Percentiles rank a stretch among this genome's conserved stretches.
Evolutionary conservation across 2,113 vertebrate genomes (phyloP).

Genomic region (Pongo abelii): DNA sequence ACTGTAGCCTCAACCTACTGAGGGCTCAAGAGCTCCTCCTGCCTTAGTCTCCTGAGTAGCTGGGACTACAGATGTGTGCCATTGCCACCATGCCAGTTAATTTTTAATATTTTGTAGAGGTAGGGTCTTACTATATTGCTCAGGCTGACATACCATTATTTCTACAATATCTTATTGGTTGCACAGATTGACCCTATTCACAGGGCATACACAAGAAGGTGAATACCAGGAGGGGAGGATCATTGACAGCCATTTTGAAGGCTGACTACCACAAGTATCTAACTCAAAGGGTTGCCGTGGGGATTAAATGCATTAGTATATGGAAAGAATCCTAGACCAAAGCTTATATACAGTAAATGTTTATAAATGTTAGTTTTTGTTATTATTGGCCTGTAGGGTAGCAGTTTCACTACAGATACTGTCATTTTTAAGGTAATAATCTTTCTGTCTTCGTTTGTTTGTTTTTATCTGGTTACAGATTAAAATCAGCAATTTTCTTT

Average conservation of each 20-base stretch:
- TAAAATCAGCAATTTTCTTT: no score
- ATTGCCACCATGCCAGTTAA: no score
- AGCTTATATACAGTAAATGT: no score
- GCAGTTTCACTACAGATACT: neutral
- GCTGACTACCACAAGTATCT: neutral
- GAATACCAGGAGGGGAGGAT: neutral
- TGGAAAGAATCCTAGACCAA: neutral
- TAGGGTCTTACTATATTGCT: no score
- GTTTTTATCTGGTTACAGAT: no score
- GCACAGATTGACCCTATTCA: neutral
- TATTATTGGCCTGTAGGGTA: neutral
- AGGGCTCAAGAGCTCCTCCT: no score
- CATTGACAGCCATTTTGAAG: neutral
- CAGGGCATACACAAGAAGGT: no score
- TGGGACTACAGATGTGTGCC: no score
- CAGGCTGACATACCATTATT: neutral
- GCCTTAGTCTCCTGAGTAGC: no score
- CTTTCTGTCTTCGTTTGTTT: neutral
- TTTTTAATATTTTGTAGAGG: no score
- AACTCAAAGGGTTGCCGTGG: neutral
- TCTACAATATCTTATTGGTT: neutral
- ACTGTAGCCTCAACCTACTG: no score
- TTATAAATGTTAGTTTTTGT: neutral
- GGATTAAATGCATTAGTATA: neutral
- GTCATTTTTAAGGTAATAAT: neutral